These are phyloP conservation scores for Galeopsomyia nigrocyanea DNA, from an alignment of 2,888 invertebrate species.

Conservation along the genomic window DNA sequence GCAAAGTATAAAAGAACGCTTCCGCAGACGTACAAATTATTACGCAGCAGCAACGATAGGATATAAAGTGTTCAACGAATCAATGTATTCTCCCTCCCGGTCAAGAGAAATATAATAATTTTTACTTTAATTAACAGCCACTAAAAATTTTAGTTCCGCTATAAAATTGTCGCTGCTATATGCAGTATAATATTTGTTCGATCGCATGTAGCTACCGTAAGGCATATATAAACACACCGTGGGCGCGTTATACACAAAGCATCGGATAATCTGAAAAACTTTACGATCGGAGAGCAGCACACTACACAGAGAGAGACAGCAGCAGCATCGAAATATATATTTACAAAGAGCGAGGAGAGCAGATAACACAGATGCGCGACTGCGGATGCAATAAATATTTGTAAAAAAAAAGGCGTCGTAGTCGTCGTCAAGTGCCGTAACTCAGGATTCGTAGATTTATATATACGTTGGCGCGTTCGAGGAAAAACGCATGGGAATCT, in stretches of 20 bases:
- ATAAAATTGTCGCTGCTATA: too few relatives aligned
- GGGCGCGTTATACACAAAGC: not conserved
- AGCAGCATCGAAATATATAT: constrained; percentile 21
- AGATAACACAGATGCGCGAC: not conserved
- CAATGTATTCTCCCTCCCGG: too few relatives aligned
- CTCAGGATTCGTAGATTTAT: constrained; percentile 31
- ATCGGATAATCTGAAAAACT: constrained; percentile 16
- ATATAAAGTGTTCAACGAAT: too few relatives aligned
- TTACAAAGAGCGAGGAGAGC: not conserved
- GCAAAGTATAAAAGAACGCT: too few relatives aligned
- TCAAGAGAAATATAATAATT: too few relatives aligned
- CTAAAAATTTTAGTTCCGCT: too few relatives aligned
- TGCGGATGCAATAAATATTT: constrained; percentile 45
- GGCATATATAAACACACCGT: constrained; percentile 1
- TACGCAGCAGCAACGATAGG: too few relatives aligned
- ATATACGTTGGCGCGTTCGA: constrained; percentile 30
- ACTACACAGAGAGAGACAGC: too few relatives aligned
- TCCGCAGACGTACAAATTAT: too few relatives aligned
- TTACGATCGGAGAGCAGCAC: not conserved
- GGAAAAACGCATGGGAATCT: constrained; percentile 37
- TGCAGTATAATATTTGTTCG: too few relatives aligned
- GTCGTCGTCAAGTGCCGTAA: constrained; percentile 33
- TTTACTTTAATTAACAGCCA: too few relatives aligned
- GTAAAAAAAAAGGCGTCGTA: constrained; percentile 8
- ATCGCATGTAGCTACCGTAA: too few relatives aligned